Evolutionary conservation across 1,140 invertebrate species (phyloP).

Genomic region (Cotesia glomerata): DNA sequence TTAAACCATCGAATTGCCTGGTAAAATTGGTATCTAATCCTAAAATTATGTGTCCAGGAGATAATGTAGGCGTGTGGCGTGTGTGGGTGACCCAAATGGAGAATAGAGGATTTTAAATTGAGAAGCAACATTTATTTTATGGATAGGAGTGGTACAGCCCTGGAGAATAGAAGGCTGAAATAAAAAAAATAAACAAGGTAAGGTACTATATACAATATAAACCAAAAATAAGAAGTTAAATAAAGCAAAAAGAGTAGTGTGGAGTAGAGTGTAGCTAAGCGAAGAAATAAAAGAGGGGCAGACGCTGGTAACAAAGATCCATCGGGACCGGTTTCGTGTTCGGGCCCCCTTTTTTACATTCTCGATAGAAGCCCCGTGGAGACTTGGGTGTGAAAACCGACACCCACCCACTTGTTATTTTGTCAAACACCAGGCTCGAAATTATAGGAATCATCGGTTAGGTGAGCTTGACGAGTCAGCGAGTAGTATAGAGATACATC

Average conservation of each 20-base stretch:
- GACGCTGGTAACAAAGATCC: conserved; percentile 53
- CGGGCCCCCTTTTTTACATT: conserved; percentile 44
- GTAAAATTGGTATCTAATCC: neutral
- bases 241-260: too few species aligned
- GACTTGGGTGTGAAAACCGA: conserved; percentile 62
- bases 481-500: too few species aligned
- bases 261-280: neutral
- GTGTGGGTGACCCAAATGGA: neutral
- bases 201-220: too few species aligned
- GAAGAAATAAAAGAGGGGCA: conserved; percentile 12
- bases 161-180: too few species aligned
- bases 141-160: too few species aligned
- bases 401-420: conserved; percentile 64
- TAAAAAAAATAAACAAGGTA: too few species aligned
- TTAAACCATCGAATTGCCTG: neutral
- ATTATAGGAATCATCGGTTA: conserved; percentile 57
- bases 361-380: conserved; percentile 52
- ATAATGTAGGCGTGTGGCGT: neutral
- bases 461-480: neutral
- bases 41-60: neutral
- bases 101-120: too few species aligned
- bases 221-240: too few species aligned
- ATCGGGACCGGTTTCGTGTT: conserved; percentile 61
- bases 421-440: conserved; percentile 58
- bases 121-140: too few species aligned